A percentile compares a stretch with the other conserved stretches of the same genome.
phyloP scores from a whole-genome alignment of 1,140 invertebrate species.

The Pogonus chalceus region DNA sequence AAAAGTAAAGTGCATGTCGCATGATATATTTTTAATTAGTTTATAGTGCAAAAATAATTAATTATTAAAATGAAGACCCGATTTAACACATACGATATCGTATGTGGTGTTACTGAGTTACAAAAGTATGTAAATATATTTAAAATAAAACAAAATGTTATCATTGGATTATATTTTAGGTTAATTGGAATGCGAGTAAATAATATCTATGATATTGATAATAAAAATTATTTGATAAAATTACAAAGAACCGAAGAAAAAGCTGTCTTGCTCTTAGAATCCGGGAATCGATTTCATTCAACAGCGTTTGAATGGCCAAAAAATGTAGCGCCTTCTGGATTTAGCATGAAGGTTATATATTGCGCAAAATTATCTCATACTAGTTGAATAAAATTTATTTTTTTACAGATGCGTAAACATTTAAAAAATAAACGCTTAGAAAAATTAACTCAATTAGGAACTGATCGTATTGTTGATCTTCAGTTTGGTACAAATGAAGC shows the following conservation, averaged over 20 bases:
- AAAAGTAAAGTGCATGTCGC: too few species aligned
- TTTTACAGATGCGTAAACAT: constrained; percentile 84
- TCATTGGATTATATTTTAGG: constrained; percentile 40
- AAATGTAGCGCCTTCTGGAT: constrained; percentile 88
- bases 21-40: background rate
- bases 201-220: constrained; percentile 96
- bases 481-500: constrained; percentile 93
- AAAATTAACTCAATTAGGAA: constrained; percentile 71
- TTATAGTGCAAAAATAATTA: background rate
- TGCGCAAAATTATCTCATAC: constrained; percentile 11
- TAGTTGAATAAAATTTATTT: constrained; percentile 17
- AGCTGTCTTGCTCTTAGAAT: constrained; percentile 83
- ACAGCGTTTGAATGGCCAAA: constrained; percentile 98
- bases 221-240: constrained; percentile 91
- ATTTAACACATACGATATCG: constrained; percentile 85
- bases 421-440: constrained; percentile 92
- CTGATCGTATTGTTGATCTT: constrained; percentile 81
- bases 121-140: constrained; percentile 54
- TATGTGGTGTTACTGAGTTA: constrained; percentile 74
- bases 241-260: constrained; percentile 77
- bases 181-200: constrained; percentile 86
- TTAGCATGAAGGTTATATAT: constrained; percentile 84
- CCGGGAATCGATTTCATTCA: constrained; percentile 84
- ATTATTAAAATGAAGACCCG: constrained; percentile 70
- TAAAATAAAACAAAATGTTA: constrained; percentile 10